Evolutionary conservation across 2,888 invertebrate species (phyloP).

Genomic region (Torymus aiolomorphi): DNA sequence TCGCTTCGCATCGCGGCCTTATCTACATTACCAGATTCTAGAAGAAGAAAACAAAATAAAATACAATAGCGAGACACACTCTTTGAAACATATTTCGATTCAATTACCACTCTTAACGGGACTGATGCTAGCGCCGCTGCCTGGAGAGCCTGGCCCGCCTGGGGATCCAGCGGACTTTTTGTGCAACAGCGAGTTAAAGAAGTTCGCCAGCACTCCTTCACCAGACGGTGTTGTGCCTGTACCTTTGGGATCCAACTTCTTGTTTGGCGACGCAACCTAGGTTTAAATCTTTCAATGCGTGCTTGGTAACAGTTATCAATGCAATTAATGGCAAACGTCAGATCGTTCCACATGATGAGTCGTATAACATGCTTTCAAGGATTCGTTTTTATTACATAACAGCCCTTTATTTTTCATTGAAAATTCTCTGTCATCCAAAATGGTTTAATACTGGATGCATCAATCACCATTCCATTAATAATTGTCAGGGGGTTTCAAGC

Average conservation of each 20-base stretch:
- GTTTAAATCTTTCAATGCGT: constrained; percentile 60
- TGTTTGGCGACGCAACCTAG: constrained; percentile 81
- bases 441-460: constrained; percentile 38
- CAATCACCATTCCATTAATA: constrained; percentile 34
- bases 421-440: constrained; percentile 11
- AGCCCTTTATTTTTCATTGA: constrained; percentile 16
- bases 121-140: constrained; percentile 69
- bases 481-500: constrained; percentile 35
- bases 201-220: constrained; percentile 96
- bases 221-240: constrained; percentile 84
- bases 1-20: constrained; percentile 88
- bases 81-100: too few species aligned
- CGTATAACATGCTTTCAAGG: constrained; percentile 71
- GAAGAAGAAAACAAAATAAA: neutral
- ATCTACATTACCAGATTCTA: constrained; percentile 77
- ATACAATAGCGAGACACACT: neutral
- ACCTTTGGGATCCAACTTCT: constrained; percentile 78
- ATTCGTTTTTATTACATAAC: constrained; percentile 11
- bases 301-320: constrained; percentile 56
- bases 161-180: constrained; percentile 87
- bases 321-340: constrained; percentile 38
- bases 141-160: constrained; percentile 75
- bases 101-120: constrained; percentile 62
- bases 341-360: constrained; percentile 70
- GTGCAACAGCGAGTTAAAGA: constrained; percentile 97